These are phyloP conservation scores for Oceanodroma leucorhoa DNA, from an alignment of 2,797 vertebrate genomes.

Conservation along the genomic window DNA sequence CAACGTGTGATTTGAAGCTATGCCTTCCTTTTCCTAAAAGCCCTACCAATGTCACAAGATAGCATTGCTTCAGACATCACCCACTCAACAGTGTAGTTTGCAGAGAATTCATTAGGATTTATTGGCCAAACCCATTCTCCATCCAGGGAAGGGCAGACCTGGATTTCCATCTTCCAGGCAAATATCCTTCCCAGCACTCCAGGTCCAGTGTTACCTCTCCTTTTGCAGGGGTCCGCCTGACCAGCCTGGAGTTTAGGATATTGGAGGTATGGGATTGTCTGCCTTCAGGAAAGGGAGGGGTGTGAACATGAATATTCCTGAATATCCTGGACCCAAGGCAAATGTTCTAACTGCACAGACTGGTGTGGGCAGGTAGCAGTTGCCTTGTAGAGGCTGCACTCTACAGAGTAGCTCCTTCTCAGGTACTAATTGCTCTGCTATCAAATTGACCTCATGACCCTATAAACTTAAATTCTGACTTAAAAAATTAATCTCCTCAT, in stretches of 20 bases:
- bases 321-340: not conserved
- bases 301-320: not conserved
- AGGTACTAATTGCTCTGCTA: not conserved
- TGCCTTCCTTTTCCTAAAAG: not conserved
- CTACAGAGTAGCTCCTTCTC: not conserved
- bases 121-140: not conserved
- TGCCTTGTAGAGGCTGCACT: not conserved
- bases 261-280: not conserved
- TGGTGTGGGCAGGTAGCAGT: not conserved
- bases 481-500: not conserved
- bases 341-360: not conserved
- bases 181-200: not conserved
- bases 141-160: not conserved
- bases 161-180: not conserved
- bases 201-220: not conserved
- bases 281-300: not conserved
- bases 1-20: not conserved
- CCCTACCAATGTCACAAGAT: not conserved
- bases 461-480: not conserved
- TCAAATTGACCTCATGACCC: not conserved
- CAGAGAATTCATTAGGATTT: not conserved
- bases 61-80: not conserved
- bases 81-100: not conserved
- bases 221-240: not conserved
- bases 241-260: not conserved